Evolutionary conservation across 2,797 vertebrate genomes (phyloP), one percentile per base, ranked within the genome.

Genomic region (Clarias pachynema): DNA sequence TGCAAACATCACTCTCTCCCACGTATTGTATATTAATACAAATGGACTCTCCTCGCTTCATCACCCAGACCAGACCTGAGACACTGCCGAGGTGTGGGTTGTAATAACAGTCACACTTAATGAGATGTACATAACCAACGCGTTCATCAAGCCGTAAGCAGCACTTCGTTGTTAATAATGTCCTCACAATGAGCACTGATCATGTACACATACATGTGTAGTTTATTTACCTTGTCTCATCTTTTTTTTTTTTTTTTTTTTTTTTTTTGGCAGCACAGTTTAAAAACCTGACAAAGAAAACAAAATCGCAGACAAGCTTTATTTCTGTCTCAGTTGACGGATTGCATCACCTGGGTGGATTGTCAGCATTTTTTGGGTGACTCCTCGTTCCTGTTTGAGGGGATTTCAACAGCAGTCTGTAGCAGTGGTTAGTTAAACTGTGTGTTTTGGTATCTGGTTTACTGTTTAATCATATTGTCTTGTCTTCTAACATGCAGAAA

Each of bases 251-350:
- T 31, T 26, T 57, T 57, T 22, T 20, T 49, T 18, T 22, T 8
- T 1, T 53, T 26, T 3, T 49, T 73, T 74, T 49, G 44, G 9
- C 6, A 53, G 4, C 15, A 2, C 53, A 29, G n/a, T 16, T 53
- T 16, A 16, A 9, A 53, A 53, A 5, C 15, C 15, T 2, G 53
- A 53, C 44, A 26, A 74, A 53, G 0, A 57, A 40, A 9, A 20
- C 69, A 22, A 72, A 20, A 56, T 34, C 74, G 49, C 16, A 24
- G 68, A n/a, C 37, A 7, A 40, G 20, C 31, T 74, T 22, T 75
- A 49, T 66, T 84, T 84, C 56, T 59, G 53, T 37, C 16, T 83
- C 59, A 34, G 34, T 40, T 83, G 82, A 62, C 57, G 24, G 81
- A 72, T 18, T 16, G 18, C 44, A 49, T 26, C 44, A 49, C 44